phyloP scores from a whole-genome alignment of 2,888 invertebrate species.

The Spodoptera littoralis region DNA sequence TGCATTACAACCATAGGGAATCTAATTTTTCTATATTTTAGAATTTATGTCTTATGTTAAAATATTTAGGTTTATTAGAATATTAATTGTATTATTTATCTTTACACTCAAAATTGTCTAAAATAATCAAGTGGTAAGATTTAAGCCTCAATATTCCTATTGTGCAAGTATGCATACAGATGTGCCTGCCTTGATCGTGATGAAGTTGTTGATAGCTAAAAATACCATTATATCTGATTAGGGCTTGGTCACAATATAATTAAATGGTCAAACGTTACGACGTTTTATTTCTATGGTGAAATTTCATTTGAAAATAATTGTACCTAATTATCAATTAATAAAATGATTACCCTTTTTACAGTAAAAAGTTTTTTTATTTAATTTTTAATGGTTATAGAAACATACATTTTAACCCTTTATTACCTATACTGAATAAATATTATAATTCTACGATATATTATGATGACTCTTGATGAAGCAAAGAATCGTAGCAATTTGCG shows the following conservation, averaged over 20 bases:
- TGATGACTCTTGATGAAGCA: no score
- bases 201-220: slow-evolving; percentile 62
- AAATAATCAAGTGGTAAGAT: slow-evolving; percentile 72
- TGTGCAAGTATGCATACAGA: slow-evolving; percentile 71
- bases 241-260: slow-evolving; percentile 74
- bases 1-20: slow-evolving; percentile 77
- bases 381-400: no score
- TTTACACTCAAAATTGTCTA: slow-evolving; percentile 83
- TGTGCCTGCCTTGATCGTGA: slow-evolving; percentile 68
- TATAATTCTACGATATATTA: no score
- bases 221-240: slow-evolving; percentile 66
- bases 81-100: slow-evolving; percentile 87
- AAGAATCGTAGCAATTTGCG: no score
- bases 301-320: slow-evolving; percentile 83
- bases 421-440: no score
- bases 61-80: slow-evolving; percentile 85
- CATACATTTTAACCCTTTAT: no score
- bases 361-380: slow-evolving; percentile 53
- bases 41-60: slow-evolving; percentile 81
- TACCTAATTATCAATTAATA: slow-evolving; percentile 85
- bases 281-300: slow-evolving; percentile 75
- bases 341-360: slow-evolving; percentile 83
- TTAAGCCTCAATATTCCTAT: slow-evolving; percentile 58
- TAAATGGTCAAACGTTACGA: slow-evolving; percentile 60
- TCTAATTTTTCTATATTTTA: slow-evolving; percentile 81